Evolutionary conservation across 2,797 vertebrate genomes (phyloP), one percentile per base, ranked within the genome.

Genomic region (Pipistrellus pipistrellus): DNA sequence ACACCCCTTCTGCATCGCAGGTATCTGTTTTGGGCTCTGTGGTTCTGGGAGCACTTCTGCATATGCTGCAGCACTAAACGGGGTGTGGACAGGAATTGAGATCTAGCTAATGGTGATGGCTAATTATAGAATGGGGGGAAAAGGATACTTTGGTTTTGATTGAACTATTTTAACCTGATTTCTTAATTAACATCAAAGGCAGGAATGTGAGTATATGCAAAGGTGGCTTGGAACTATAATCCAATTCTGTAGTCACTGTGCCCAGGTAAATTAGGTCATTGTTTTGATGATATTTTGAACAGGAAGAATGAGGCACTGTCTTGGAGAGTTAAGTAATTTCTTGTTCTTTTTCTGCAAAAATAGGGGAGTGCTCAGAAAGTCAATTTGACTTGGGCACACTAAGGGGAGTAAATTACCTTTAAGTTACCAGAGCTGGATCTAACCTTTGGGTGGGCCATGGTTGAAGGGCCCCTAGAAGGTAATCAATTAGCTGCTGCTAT

Each of bases 61-160:
- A 32, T 57, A 17, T 64, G 76, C 53, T 3, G 23, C 90, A 81
- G 66, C 90, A 72, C 89, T 59, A 55, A 85, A 41, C 0, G 1
- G 14, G 38, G 64, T 80, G 66, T 85, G 59, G 90, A 85, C 71
- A 86, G 78, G 5, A 95, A 90, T 48, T 85, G 83, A 68, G 48
- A 73, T 55, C 44, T 71, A 93, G 59, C 57, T 90, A 68, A 78
- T 30, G 55, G 62, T 27, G 69, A 83, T 17, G 41, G 73, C 44
- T 96, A 94, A 86, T 91, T 83, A 80, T 21, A 89, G 88, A 82
- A 91, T 85, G 41, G 55, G 55, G 44, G 78, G 68, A 21, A 66
- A 90, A 93, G 53, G 53, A 91, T 71, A 66, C 62, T 94, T 90
- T 91, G 77, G 80, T 94, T 90, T 94, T 91, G 89, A 92, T 75